Base-by-base conservation (phyloP, 2,113 vertebrate species). In the Sciurus niger region DNA sequence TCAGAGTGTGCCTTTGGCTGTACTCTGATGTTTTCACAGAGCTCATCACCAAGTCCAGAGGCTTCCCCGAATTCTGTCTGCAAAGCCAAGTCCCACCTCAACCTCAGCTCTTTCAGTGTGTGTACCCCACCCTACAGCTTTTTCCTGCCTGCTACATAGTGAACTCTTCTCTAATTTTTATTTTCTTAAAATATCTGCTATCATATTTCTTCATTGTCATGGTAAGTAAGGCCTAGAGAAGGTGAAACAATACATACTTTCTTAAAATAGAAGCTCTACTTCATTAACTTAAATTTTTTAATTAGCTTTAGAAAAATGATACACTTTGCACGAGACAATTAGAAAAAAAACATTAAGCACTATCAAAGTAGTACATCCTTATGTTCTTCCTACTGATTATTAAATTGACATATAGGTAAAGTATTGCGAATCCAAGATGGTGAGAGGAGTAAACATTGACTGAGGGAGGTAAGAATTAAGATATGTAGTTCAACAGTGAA, bases 271-370 rank as follows among this genome's bases (percentile, higher is more conserved):
- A 96, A 92, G 34, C 48, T 3, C 12, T 60, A n/a, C 30, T 93
- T 92, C 60, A 88, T 67, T 86, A 40, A 40, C 25, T 94, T 89
- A 65, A 90, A 48, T 82, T 93, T 91, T 82, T 92, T 79, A 58
- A 67, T 55, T 12, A n/a, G 10, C 17, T 48, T 83, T 18, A 85
- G 37, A 85, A 85, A 82, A 76, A 68, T 53, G 53, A 67, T 30
- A 60, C 18, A 80, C n/a, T 89, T 70, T 53, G 60, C 22, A 65
- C 10, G 80, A 74, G 48, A 60, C 83, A 17, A 30, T 34, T 84
- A 89, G 65, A 89, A 67, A 60, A 60, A 90, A 95, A 93, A 43
- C 77, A 48, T 43, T 37, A 68, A 82, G 55, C 4, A 13, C 37
- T 72, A 46, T 40, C 28, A n/a, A 90, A 84, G 34, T 8, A 80